These are phyloP conservation scores for Gallinago paraguaiae DNA, from an alignment of 2,113 vertebrate species.

Conservation along the genomic window DNA sequence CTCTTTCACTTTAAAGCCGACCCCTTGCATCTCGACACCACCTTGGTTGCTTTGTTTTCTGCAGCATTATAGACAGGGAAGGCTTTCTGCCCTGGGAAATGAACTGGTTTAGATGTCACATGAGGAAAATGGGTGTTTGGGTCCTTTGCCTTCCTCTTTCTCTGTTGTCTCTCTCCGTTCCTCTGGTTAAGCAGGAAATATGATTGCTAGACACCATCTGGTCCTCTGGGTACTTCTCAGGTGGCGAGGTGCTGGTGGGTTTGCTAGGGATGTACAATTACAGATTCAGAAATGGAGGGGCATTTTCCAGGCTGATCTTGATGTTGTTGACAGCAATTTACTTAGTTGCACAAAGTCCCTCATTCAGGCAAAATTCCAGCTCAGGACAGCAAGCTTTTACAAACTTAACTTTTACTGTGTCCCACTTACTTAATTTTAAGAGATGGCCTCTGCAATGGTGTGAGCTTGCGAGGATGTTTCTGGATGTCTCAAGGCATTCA, in stretches of 20 bases:
- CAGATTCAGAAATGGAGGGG: background rate
- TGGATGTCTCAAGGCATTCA: background rate
- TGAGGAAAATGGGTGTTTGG: background rate
- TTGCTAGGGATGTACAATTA: background rate
- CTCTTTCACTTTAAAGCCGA: too few relatives aligned
- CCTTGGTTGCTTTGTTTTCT: background rate
- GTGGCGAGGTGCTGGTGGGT: background rate
- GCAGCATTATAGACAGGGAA: background rate
- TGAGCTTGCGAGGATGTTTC: background rate
- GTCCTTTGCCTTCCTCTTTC: background rate
- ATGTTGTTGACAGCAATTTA: rapidly evolving
- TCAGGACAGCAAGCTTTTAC: background rate
- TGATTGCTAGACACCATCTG: background rate
- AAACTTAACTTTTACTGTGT: background rate
- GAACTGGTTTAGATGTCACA: background rate
- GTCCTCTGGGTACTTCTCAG: background rate
- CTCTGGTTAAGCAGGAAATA: background rate
- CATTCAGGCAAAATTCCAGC: background rate
- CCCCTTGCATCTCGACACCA: background rate
- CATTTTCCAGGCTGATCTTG: background rate
- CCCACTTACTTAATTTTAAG: background rate
- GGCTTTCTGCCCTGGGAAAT: background rate
- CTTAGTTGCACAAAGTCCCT: background rate
- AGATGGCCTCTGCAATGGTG: background rate
- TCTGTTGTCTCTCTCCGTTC: background rate